Evolutionary conservation across 23 tunicate species (phyloP), one percentile per base, ranked within the genome.

Genomic region (Styela plicata): DNA sequence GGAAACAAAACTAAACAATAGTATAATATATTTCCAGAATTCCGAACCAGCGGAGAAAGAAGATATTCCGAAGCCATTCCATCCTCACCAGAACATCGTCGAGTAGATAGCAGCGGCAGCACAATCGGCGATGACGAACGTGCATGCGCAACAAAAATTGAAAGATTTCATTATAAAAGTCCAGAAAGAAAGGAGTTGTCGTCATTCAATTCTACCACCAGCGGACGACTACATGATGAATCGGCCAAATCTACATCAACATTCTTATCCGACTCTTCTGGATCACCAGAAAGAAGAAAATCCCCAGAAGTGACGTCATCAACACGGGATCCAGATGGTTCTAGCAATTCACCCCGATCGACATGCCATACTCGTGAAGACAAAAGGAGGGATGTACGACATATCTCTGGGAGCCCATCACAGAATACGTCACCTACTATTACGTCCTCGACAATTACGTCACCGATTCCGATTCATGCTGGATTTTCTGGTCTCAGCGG

Each of bases 391-490:
- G n/a, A 62, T 53, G 2, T 44, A 29, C 44, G 63, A 30, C 71
- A 63, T 21, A 24, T 23, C 17, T 44, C 61, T 64, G 34, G 63
- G 64, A 35, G 64, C 64, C 71, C 79, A 29, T 22, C 33, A 26
- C 36, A 66, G 65, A 25, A 63, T 20, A 34, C 85, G 2, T 76
- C 85, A 7, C 35, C 87, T 3, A 7, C 83, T 3, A 25, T 64
- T 22, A 64, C 90, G 3, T 64, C 90, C 34, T 63, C 97, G 29
- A 86, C 83, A 1, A 35, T 91, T n/a, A 86, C 90, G 25, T 91
- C 97, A 70, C 97, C 97, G 3, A 86, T 91, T 24, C 97, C 90
- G 0, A 77, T 91, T 26, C 97, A 91, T 73, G 85, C 97, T 1
- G 74, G 79, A 31, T 76, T 85, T 25, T 3, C 96, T 5, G 90